Evolutionary conservation across 1,140 invertebrate genomes (phyloP), one percentile per base, ranked within the genome.

Genomic region (Procambarus clarkii): DNA sequence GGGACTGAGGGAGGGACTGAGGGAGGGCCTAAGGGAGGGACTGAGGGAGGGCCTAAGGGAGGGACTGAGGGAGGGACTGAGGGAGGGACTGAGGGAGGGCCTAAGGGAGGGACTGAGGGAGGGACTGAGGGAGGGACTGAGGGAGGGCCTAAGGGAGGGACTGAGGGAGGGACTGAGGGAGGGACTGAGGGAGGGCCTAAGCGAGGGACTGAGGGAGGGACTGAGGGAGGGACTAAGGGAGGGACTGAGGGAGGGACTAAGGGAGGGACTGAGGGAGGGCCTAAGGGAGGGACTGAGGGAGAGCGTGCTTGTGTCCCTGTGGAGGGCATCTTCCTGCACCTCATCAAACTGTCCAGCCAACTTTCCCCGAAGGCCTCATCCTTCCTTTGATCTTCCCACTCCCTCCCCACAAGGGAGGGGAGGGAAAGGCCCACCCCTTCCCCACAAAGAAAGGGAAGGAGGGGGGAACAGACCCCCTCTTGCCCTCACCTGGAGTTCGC

Each of bases 301-400:
- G 48, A 21, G 69, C 11, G 69, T 74, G 69, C 34, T 24, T 74
- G 69, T 34, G 24, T 34, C 69, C 24, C 69, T 0, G 18, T 2
- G 54, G 21, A 60, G 80, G 81, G 3, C 18, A 18, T 69, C 46
- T 82, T 45, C 54, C 50, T 24, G 11, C 80, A 46, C 2, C 81
- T 71, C 81, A 69, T 83, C 60, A 83, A 83, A 83, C 81, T 83
- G 81, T 83, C 58, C 34, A 18, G 69, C n/a, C 81, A 83, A 83
- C 81, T 83, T 83, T 15, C 80, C 34, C 50, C 15, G 3, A 34
- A 58, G 24, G 34, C 81, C 45, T 83, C 58, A 83, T 50, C 60
- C 81, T 34, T 44, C 81, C 81, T 83, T 83, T 83, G 81, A 83
- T 69, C 58, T 69, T 13, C 58, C 81, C 34, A 34, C 60, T 69